Evolutionary conservation across 2,888 invertebrate species (phyloP), one percentile per base, ranked within the genome.

Genomic region (Carcina quercana): DNA sequence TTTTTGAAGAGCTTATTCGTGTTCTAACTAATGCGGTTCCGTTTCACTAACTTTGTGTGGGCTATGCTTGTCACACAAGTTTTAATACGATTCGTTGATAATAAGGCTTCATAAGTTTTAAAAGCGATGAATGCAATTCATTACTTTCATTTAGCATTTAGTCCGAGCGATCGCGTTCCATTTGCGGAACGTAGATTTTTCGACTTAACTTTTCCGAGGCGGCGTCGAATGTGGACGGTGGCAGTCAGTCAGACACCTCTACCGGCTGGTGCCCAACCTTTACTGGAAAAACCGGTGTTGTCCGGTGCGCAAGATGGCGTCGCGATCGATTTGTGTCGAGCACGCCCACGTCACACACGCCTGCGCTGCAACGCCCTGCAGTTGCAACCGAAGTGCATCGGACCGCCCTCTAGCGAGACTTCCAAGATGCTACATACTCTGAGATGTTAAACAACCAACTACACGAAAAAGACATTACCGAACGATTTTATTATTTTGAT

Each of bases 1-100:
- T 64, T 67, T 69, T 69, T 62, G 64, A 69, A 76, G 67, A 78
- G 79, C 76, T 73, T 76, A 75, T 70, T 73, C 75, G 56, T 79
- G 78, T 76, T 66, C 59, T 52, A 65, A 73, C 70, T 74, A 74
- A 76, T 70, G 68, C 59, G 60, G 56, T 61, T 65, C 53, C 63
- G 67, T 70, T 71, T 61, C 59, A 61, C 57, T 54, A 59, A 61
- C 59, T 72, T 68, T 59, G 55, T 55, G 47, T 56, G 49, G 12
- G 53, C 57, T 56, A 56, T 43, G 57, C 53, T 51, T 54, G 57
- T 60, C 61, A 66, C 59, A 52, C 37, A 37, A 43, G 48, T 53
- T 51, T 59, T 58, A 54, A 51, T 57, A 54, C 42, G 37, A 5
- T 17, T 17, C 17, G 17, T 17, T 17, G 7, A 5, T 5, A 17